Evolutionary conservation across 1,140 invertebrate species (phyloP).

Genomic region (Drosophila trapezifrons): DNA sequence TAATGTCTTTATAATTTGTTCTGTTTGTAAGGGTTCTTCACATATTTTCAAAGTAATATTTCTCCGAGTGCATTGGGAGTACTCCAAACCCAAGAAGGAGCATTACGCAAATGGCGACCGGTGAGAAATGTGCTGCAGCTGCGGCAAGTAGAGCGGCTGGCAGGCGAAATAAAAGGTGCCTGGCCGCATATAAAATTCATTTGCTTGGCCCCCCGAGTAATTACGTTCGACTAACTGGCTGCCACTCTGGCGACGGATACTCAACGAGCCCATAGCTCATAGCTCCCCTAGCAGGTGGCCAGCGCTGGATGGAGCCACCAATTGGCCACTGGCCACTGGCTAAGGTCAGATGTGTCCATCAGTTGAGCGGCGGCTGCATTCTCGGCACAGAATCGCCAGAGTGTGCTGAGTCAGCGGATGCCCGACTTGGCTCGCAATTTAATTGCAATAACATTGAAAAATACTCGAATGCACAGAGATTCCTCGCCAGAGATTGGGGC

Average conservation of each 20-base stretch:
- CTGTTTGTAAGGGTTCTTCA: background rate
- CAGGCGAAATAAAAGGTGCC: slow-evolving; percentile 24
- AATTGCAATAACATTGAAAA: slow-evolving; percentile 63
- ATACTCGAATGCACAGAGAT: slow-evolving; percentile 12
- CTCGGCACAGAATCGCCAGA: slow-evolving; percentile 37
- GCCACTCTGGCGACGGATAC: slow-evolving; percentile 57
- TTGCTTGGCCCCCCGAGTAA: slow-evolving; percentile 41
- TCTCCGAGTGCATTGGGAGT: background rate
- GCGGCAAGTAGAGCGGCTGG: slow-evolving; percentile 39
- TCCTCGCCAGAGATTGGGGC: slow-evolving; percentile 19
- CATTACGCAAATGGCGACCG: slow-evolving; percentile 53
- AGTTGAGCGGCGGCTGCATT: slow-evolving; percentile 52
- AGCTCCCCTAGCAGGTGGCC: slow-evolving; percentile 56
- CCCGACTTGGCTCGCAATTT: slow-evolving; percentile 33
- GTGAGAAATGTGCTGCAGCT: slow-evolving; percentile 58
- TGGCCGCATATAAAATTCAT: slow-evolving; percentile 44
- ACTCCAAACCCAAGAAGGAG: slow-evolving; percentile 25
- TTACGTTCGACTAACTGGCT: slow-evolving; percentile 40
- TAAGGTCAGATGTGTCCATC: slow-evolving; percentile 75
- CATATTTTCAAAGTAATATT: background rate
- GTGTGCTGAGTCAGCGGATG: slow-evolving; percentile 57
- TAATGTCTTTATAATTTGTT: background rate
- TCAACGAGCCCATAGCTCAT: slow-evolving; percentile 38
- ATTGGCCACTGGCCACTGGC: slow-evolving; percentile 25
- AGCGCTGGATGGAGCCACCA: slow-evolving; percentile 9